Evolutionary conservation across 2,888 invertebrate species (phyloP).

Genomic region (Hydrotaea cyrtoneurina): DNA sequence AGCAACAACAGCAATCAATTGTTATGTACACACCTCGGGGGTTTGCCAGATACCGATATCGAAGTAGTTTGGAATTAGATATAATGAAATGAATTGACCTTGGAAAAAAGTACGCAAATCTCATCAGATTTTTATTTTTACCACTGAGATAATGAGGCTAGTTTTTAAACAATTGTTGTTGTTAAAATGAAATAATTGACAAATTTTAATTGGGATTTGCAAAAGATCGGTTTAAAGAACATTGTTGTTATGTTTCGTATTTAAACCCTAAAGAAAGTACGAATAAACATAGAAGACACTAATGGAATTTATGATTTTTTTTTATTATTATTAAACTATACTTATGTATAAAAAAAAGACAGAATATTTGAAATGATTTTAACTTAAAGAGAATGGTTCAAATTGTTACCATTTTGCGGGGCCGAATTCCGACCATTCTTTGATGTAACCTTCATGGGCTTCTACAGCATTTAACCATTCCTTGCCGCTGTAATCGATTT

Average conservation of each 20-base stretch:
- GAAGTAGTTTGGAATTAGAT: background rate
- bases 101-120: background rate
- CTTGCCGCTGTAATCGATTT: conserved; percentile 88
- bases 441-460: conserved; percentile 84
- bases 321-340: conserved; percentile 40
- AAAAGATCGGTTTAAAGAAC: conserved; percentile 20
- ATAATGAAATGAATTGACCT: too few species aligned
- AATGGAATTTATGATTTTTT: conserved; percentile 49
- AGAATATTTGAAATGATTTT: conserved; percentile 48
- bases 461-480: conserved; percentile 89
- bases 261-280: conserved; percentile 45
- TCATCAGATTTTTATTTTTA: background rate
- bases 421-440: conserved; percentile 87
- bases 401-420: conserved; percentile 81
- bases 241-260: conserved; percentile 60
- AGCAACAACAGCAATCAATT: conserved; percentile 24
- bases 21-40: background rate
- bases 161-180: conserved; percentile 11
- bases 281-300: conserved; percentile 60
- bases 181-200: conserved; percentile 1
- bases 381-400: conserved; percentile 24
- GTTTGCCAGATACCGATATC: background rate
- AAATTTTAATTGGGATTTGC: conserved; percentile 35
- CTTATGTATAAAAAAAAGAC: conserved; percentile 46
- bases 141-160: background rate